Conservation (phyloP, 2,113 vertebrate genomes). For the Amphiprion percula region DNA sequence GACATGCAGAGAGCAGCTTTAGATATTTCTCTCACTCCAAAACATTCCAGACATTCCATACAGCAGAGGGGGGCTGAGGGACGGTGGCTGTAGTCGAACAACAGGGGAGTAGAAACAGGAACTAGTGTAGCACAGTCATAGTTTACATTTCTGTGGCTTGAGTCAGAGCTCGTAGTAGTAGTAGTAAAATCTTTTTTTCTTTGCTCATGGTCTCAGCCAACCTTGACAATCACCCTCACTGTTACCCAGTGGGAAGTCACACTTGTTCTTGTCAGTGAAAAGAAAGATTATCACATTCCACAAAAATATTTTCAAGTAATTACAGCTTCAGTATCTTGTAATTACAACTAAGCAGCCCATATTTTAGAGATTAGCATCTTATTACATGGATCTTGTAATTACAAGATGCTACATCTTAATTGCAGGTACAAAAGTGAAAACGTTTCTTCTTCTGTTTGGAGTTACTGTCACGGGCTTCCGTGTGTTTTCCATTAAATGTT, state of each 20-base stretch:
- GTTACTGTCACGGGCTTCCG: neutral
- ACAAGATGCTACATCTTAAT: conserved; percentile 4
- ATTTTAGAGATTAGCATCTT: neutral
- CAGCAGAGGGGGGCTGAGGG: conserved; percentile 16
- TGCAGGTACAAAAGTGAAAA: conserved; percentile 1
- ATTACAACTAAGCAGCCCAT: neutral
- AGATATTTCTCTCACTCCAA: conserved; percentile 68
- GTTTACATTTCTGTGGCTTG: conserved; percentile 79
- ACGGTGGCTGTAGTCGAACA: conserved; percentile 57
- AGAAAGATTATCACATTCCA: neutral
- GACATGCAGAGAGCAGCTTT: conserved; percentile 79
- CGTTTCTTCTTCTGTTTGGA: neutral
- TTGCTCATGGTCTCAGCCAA: conserved; percentile 3
- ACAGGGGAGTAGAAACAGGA: conserved; percentile 48
- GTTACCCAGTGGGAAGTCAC: neutral
- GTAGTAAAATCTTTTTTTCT: conserved; percentile 8
- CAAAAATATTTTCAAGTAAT: conserved; percentile 6
- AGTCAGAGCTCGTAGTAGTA: conserved; percentile 61
- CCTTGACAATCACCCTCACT: neutral
- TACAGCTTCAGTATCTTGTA: too few relatives aligned
- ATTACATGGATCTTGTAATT: conserved; percentile 3
- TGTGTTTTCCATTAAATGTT: conserved; percentile 25
- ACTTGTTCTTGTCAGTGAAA: neutral
- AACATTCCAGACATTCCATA: conserved; percentile 83
- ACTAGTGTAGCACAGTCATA: conserved; percentile 45